These are phyloP conservation scores for Cheirogaleus major DNA, from an alignment of 2,797 vertebrate species.

Conservation along the genomic window DNA sequence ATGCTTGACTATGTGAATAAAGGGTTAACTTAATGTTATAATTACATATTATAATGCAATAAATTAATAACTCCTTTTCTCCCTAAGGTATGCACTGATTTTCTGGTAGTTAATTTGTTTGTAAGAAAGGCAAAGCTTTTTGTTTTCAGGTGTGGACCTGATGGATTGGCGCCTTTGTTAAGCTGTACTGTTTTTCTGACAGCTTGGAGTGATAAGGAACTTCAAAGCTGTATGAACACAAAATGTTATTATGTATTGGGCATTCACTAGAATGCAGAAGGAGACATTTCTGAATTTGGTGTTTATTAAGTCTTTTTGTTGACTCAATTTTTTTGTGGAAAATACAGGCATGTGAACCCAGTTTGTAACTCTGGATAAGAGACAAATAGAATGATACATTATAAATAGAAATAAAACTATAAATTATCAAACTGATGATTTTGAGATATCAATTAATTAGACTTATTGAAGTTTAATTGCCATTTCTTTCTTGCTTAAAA, in stretches of 20 bases:
- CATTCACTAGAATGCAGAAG: not conserved
- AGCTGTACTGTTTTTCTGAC: not conserved
- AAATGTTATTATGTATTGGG: not conserved
- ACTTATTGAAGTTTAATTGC: not conserved
- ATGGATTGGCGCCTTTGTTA: not conserved
- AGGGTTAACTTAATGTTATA: not conserved
- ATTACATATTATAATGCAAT: not conserved
- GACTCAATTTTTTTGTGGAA: not conserved
- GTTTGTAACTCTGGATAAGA: not conserved
- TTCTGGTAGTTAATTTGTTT: not conserved
- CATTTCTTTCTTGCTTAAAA: not conserved
- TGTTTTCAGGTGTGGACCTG: not conserved
- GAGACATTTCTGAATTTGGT: conserved; percentile 20
- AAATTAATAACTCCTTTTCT: not conserved
- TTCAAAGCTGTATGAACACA: not conserved
- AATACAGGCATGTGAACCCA: not conserved
- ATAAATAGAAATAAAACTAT: not conserved
- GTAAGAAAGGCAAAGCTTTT: not conserved
- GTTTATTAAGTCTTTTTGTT: not conserved
- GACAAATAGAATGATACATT: not conserved
- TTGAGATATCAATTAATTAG: not conserved
- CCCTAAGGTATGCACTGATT: not conserved
- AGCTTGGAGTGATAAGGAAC: not conserved
- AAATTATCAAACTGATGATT: not conserved
- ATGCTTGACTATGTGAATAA: not conserved